Base-by-base conservation (phyloP, 2,888 invertebrate species). In the Melanostoma mellinum region DNA sequence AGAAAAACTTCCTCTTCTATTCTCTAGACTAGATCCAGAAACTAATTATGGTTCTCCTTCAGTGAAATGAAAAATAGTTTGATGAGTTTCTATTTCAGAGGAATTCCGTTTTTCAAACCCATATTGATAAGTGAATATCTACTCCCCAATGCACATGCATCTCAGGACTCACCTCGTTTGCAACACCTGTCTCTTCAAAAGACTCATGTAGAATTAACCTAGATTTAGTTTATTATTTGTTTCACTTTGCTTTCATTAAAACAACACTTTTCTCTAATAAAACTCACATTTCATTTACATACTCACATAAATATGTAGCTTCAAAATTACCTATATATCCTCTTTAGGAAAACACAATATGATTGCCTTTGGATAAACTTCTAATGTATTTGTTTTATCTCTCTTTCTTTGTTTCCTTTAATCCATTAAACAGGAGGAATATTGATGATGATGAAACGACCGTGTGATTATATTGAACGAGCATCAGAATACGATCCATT, bases 371-470 rank as follows among this genome's bases (percentile, higher is more conserved):
- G 10, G 20, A 63, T 35, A 60, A 69, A 38, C 6, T 78, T 79
- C 71, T 77, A 76, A 74, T 53, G 48, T 63, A 55, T 69, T 20
- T 76, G 35, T 63, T 56, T 44, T 76, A 38, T 61, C 42, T 61
- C 53, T 74, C 53, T 55, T 85, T 60, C 72, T 73, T 40, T 81
- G 20, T 20, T 20, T 20, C 20, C 20, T 20, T 44, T 46, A 46
- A 55, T 60, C 67, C 65, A 55, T 74, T 72, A 73, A 86, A 85
- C 86, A 91, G 91, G 91, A 90, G 90, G 91, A 90, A 89, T 90
- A 91, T 91, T 90, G 91, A 91, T 89, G 91, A 91, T 86, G 91
- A 90, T 87, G 91, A 91, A 86, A 91, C 91, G 85, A 91, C 91
- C 71, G 91, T 91, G 87, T 91, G 90, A 91, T 89, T 88, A 79